Base-by-base conservation (phyloP, 1,140 invertebrate genomes). In the Cyclina sinensis region DNA sequence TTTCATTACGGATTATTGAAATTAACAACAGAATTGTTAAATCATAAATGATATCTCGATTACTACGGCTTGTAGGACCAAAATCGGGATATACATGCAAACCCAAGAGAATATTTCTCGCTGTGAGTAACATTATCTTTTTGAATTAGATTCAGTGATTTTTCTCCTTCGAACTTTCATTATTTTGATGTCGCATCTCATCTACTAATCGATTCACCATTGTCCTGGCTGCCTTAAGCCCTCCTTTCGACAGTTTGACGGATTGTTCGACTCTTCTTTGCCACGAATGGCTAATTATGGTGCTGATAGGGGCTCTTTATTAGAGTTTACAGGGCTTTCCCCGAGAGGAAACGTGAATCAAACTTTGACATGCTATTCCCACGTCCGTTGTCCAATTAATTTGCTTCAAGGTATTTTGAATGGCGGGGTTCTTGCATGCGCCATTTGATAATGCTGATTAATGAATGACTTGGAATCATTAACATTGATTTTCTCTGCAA, bases 181-280 rank as follows among this genome's bases (percentile, higher is more conserved):
- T 78, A 54, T 78, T n/a, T 78, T 78, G 74, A 48, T 48, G 30
- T 24, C 27, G 54, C 46, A 7, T 54, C 46, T 78, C 74, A 16
- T 16, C 43, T 2, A 54, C 30, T 30, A 78, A 78, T 78, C 74
- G 74, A 51, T 78, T 78, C 46, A 32, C 74, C 74, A 78, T 78
- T 78, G 74, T 78, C 24, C 46, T 48, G n/a, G 32, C 43, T n/a
- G 11, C 9, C 1, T 46, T 78, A 78, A 78, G 54, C 74, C 74
- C 74, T 51, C 74, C 74, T 48, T 78, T 78, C 74, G 74, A 78
- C 74, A 78, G 74, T 35, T 78, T 78, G 74, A 78, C 74, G 54
- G 74, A 78, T 54, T 54, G 21, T 78, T 48, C 21, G 43, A 54
- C 43, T 78, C 74, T 78, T 54, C 74, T 51, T 24, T 12, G 54